phyloP scores from a whole-genome alignment of 2,888 invertebrate species.

The Phyto melanocephala region DNA sequence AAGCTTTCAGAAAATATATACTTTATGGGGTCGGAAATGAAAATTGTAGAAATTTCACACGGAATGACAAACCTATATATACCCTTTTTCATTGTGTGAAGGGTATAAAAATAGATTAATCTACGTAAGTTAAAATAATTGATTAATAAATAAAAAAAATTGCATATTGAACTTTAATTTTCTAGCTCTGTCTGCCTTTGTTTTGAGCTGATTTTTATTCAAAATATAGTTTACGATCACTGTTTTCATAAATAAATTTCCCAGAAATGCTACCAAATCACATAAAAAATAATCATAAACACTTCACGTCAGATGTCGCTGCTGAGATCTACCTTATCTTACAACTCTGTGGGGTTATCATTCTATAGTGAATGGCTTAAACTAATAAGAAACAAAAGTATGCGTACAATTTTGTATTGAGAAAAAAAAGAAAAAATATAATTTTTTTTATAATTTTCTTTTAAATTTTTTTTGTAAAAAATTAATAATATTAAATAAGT shows the following conservation, averaged over 20 bases:
- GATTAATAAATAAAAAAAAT: no score
- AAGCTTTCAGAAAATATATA: no score
- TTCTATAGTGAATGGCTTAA: conserved; percentile 1
- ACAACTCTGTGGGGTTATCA: neutral
- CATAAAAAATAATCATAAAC: neutral
- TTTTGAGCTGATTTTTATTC: no score
- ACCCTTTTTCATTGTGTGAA: no score
- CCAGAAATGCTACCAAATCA: neutral
- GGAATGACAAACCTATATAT: no score
- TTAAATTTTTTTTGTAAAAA: conserved; percentile 53
- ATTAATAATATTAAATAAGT: conserved; percentile 29
- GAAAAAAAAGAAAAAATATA: conserved; percentile 53
- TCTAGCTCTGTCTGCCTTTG: no score
- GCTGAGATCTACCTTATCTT: neutral
- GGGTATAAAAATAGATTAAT: no score
- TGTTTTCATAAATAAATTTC: neutral
- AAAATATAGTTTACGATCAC: no score
- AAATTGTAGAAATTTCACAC: no score
- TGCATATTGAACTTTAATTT: no score
- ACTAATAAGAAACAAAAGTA: conserved; percentile 50
- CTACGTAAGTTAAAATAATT: no score
- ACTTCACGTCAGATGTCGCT: neutral
- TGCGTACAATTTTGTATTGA: conserved; percentile 56
- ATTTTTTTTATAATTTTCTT: conserved; percentile 61
- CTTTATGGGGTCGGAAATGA: no score